Evolutionary conservation across 2,888 invertebrate species (phyloP), one percentile per base, ranked within the genome.

Genomic region (Megamerina dolium): DNA sequence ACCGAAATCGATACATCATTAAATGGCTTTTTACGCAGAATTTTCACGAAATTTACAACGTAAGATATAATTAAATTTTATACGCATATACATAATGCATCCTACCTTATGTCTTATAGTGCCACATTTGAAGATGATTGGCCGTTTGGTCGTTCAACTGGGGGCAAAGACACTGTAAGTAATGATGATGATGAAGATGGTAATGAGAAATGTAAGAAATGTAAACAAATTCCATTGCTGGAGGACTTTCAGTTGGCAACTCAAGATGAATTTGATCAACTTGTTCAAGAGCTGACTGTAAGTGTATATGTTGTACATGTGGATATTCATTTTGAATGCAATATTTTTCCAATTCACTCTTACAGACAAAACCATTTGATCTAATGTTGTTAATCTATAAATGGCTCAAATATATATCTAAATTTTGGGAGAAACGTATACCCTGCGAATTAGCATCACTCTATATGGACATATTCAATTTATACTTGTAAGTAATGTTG

Each of bases 1-100:
- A 50, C 56, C 10, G 64, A 65, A 43, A 41, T 54, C 5, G 64
- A 66, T 45, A 55, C 56, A 12, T 57, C 61, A 3, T 49, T 66
- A 2, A 63, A 62, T 48, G 63, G 62, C 1, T 60, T 61, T 46
- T 45, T 68, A 18, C 48, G 53, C 20, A 51, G 60, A 39, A 58
- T 59, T 4, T 59, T 66, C 20, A 40, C 48, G 2, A 60, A 60
- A 45, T 62, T 60, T 46, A 60, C 57, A 20, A 53, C 55, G 56
- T 59, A 54, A 47, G 54, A 52, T 30, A 13, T 18, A 33, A 27
- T 3, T 23, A 20, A 26, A 41, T 23, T 23, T 23, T 23, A 8
- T 23, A 23, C 10, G 23, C 16, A 26, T 18, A 17, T 23, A 38
- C 19, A 17, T 38, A 17, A 19, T n/a, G n/a, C n/a, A n/a, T n/a